Evolutionary conservation across 2,888 invertebrate genomes (phyloP).

Genomic region (Luffia ferchaultella): DNA sequence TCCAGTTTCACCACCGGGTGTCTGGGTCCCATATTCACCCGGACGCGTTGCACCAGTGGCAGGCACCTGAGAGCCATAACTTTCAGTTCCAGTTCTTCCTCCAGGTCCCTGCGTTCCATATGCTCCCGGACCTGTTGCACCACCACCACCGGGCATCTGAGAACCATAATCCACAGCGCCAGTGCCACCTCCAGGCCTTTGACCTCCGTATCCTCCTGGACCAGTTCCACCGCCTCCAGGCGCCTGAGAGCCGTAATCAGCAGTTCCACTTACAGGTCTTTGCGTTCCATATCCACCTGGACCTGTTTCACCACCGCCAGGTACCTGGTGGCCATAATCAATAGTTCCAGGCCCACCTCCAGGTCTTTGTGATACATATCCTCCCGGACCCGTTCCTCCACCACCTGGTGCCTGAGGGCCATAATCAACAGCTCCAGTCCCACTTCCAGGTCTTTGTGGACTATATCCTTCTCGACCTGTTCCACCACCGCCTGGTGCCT

Average conservation of each 20-base stretch:
- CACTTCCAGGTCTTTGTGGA: slow-evolving; percentile 10
- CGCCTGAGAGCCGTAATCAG: slow-evolving; percentile 6
- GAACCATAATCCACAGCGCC: slow-evolving; percentile 13
- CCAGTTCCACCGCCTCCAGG: slow-evolving; percentile 6
- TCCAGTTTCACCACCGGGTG: slow-evolving; percentile 7
- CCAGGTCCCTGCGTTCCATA: slow-evolving; percentile 1
- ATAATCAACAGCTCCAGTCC: slow-evolving; percentile 5
- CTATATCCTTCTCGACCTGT: slow-evolving; percentile 6
- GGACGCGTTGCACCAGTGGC: slow-evolving; percentile 4
- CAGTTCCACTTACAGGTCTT: slow-evolving; percentile 2
- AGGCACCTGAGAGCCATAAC: slow-evolving; percentile 9
- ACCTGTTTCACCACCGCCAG: slow-evolving; percentile 5
- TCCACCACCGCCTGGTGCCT: slow-evolving; percentile 1
- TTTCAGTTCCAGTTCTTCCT: slow-evolving; percentile 11
- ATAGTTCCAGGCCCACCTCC: slow-evolving; percentile 8
- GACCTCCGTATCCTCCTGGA: slow-evolving; percentile 12
- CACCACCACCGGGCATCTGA: neutral
- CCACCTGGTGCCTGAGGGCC: slow-evolving; percentile 1
- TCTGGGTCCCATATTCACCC: slow-evolving; percentile 3
- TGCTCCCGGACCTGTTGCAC: slow-evolving; percentile 7
- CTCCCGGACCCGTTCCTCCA: slow-evolving; percentile 3
- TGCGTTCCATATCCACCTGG: slow-evolving; percentile 3
- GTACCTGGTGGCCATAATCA: neutral
- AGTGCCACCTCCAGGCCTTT: slow-evolving; percentile 16
- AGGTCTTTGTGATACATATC: slow-evolving; percentile 3